These are phyloP conservation scores for Biston stratarius DNA, from an alignment of 2,888 invertebrate species.

Conservation along the genomic window DNA sequence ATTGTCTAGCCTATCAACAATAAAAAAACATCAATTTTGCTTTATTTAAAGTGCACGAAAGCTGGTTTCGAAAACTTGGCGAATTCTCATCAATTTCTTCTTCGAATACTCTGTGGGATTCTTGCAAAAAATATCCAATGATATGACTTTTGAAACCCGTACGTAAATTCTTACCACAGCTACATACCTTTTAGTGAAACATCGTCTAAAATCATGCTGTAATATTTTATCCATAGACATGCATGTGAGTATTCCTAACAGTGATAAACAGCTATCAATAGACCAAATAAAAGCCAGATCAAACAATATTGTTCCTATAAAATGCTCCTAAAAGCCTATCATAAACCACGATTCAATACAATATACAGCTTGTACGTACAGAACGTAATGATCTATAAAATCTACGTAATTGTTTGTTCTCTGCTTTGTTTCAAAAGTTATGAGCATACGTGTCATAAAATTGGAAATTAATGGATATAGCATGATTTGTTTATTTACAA, in stretches of 20 bases:
- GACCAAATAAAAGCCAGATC: constrained; percentile 20
- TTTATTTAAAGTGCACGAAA: too few relatives aligned
- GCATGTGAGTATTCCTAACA: not conserved
- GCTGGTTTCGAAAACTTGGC: too few relatives aligned
- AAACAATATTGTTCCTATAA: constrained; percentile 24
- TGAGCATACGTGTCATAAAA: constrained; percentile 37
- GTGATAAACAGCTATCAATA: constrained; percentile 21
- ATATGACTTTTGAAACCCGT: too few relatives aligned
- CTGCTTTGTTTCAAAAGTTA: constrained; percentile 40
- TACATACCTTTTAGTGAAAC: not conserved
- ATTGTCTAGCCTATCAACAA: too few relatives aligned
- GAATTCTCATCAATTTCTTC: too few relatives aligned
- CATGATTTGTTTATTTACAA: constrained; percentile 16
- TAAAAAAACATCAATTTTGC: too few relatives aligned
- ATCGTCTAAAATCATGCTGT: not conserved
- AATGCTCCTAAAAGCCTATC: constrained; percentile 20
- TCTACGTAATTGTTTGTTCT: constrained; percentile 38
- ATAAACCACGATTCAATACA: constrained; percentile 12
- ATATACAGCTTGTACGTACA: not conserved
- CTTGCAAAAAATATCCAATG: too few relatives aligned
- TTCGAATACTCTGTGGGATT: too few relatives aligned
- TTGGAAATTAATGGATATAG: constrained; percentile 32
- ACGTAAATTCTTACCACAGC: too few relatives aligned
- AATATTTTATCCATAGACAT: not conserved
- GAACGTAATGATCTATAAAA: constrained; percentile 28